These are phyloP conservation scores for Apoderus coryli DNA, from an alignment of 2,888 invertebrate genomes.

Conservation along the genomic window DNA sequence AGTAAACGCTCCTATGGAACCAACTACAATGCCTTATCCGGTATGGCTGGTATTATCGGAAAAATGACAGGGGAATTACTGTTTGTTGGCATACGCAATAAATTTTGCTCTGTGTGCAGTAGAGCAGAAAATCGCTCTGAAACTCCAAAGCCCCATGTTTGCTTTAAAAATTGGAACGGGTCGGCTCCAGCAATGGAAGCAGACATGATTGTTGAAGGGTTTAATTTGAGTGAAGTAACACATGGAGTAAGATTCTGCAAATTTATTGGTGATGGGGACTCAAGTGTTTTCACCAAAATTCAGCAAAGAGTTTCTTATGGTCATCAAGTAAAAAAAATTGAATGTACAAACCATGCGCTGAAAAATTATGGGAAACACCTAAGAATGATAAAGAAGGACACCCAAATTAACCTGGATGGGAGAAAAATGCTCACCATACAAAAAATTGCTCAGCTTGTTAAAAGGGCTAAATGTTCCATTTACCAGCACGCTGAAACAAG, in stretches of 20 bases:
- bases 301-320: constrained; percentile 17
- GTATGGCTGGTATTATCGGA: constrained; percentile 17
- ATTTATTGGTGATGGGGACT: constrained; percentile 17
- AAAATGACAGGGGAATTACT: constrained; percentile 14
- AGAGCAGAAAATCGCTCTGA: too few relatives aligned
- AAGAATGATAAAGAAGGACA: constrained; percentile 14
- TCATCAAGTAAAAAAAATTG: constrained; percentile 14
- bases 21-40: constrained; percentile 17
- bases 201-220: constrained; percentile 16
- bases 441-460: constrained; percentile 10
- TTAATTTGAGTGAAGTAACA: constrained; percentile 13
- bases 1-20: constrained; percentile 17
- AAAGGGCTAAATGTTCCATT: constrained; percentile 16
- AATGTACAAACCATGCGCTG: constrained; percentile 17
- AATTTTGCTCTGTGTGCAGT: constrained; percentile 16
- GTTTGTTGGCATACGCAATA: constrained; percentile 16
- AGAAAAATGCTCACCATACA: constrained; percentile 12
- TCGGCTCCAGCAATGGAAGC: constrained; percentile 16
- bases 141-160: constrained; percentile 6
- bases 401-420: constrained; percentile 11
- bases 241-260: constrained; percentile 13
- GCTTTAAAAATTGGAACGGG: constrained; percentile 16
- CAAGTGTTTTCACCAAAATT: constrained; percentile 15
- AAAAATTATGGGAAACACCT: constrained; percentile 19
- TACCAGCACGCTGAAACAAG: constrained; percentile 14